Percentiles rank a stretch among this genome's conserved stretches.
phyloP scores from a whole-genome alignment of 2,797 vertebrate species.

The Mormyrops attenuatus region DNA sequence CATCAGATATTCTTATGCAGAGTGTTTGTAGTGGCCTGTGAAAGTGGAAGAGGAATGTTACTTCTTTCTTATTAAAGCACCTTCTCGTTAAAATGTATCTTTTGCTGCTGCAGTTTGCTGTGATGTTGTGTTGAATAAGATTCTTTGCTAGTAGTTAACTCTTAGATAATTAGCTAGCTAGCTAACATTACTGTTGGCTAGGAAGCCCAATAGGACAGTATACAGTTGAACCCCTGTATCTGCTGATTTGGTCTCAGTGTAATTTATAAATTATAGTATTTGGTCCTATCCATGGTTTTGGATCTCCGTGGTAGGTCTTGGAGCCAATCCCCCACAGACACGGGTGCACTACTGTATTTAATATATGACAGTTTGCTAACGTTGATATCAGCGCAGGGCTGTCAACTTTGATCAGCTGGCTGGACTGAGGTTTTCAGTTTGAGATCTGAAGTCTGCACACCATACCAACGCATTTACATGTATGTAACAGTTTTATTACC shows the following conservation, averaged over 20 bases:
- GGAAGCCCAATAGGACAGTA: neutral
- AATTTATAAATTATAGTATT: neutral
- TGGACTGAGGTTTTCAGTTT: neutral
- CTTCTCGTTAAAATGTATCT: neutral
- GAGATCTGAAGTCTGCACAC: neutral
- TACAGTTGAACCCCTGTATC: neutral
- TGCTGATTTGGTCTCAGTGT: neutral
- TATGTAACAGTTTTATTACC: neutral
- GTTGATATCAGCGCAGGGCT: neutral
- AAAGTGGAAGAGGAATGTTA: neutral
- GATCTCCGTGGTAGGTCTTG: neutral
- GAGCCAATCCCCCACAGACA: neutral
- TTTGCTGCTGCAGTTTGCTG: neutral
- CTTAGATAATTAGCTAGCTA: neutral
- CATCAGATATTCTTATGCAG: neutral
- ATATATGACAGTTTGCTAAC: neutral
- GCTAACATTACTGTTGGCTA: neutral
- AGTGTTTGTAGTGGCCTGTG: neutral
- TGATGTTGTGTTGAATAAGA: neutral
- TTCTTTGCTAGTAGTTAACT: neutral
- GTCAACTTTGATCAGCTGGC: neutral
- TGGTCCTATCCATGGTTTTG: neutral
- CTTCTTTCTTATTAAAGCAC: neutral
- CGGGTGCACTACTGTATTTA: neutral
- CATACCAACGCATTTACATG: neutral